Evolutionary conservation across 1,140 invertebrate species (phyloP), one percentile per base, ranked within the genome.

Genomic region (Grapholita molesta): DNA sequence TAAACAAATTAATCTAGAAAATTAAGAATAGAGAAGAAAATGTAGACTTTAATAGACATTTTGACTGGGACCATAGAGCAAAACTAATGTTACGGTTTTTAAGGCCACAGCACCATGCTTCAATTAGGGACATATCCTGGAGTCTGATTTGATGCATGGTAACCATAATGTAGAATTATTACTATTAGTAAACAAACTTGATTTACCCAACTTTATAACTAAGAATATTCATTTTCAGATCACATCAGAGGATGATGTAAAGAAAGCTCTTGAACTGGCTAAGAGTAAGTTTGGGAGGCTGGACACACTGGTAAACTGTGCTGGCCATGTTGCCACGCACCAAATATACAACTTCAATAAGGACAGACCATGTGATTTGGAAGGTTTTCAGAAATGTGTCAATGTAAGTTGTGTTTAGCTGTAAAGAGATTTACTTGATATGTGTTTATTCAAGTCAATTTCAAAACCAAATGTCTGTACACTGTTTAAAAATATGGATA

Each of bases 271-370:
- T 25, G 86, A 95, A 11, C 69, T 94, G 15, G 94, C 95, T 0
- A 96, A 96, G 86, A 90, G 95, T 0, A 96, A 97, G 74, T 99
- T 98, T 92, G 96, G 97, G 0, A 93, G 94, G 71, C 86, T 99
- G 3, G 95, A 99, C 89, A 94, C 95, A 42, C 91, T 96, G 8
- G 96, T 99, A 0, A 99, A 99, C 87, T 99, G 99, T 93, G 99
- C 99, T 18, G 99, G 99, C 18, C 96, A 99, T 72, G 97, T 95
- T 0, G 93, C 96, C 11, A 98, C 98, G 7, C 95, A 95, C 75
- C 98, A 98, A 90, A 95, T 95, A 0, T 99, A 97, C 84, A 99
- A 99, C 89, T 97, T 97, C 76, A 96, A 96, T 67, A 99, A 98
- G 90, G 94, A 96, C 23, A 70, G 81, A 3, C 86, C 96, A 9